Base-by-base conservation (phyloP, 2,797 vertebrate genomes). In the Morelia viridis region DNA sequence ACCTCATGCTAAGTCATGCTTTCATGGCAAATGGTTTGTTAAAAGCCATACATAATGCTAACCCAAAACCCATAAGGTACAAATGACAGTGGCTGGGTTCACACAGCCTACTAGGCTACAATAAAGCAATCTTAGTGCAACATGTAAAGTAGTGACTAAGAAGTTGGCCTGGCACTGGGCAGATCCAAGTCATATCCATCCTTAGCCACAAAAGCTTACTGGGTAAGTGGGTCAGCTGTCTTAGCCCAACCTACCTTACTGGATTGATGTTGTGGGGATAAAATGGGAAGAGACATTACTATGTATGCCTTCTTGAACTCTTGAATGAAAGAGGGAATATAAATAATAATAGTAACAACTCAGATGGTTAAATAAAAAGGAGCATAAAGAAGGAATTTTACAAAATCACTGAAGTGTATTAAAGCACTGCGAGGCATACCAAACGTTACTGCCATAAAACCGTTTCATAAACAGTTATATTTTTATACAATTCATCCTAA, bases 401-500 rank as follows among this genome's bases (percentile, higher is more conserved):
- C 87, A 94, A 94, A 94, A 94, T 95, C 31, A 90, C n/a, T 31
- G 88, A 88, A 94, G 80, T 93, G 84, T 46, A 89, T 90, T 95
- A 89, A 94, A 89, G 19, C 12, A 92, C 64, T 91, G 13, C 85
- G 93, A 93, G 53, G 80, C 88, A 93, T 93, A 89, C 96, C 96
- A 88, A 96, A 94, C 87, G 57, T 56, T 89, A 61, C 35, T 57
- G 60, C 64, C 57, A 89, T 92, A 76, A 83, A 24, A 46, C 50
- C 41, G 87, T 71, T 93, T 92, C 64, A 92, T 64, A 80, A 90
- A 57, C 56, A 50, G 86, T 65, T 93, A 93, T 58, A 91, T 9
- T 93, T 97, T 96, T 93, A 64, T 94, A 95, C 95, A 95, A 96
- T 96, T 95, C 90, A 96, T 90, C 92, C 90, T 94, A 97, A 96